Conservation (phyloP, 2,113 vertebrate genomes). For the Thomomys bottae region DNA sequence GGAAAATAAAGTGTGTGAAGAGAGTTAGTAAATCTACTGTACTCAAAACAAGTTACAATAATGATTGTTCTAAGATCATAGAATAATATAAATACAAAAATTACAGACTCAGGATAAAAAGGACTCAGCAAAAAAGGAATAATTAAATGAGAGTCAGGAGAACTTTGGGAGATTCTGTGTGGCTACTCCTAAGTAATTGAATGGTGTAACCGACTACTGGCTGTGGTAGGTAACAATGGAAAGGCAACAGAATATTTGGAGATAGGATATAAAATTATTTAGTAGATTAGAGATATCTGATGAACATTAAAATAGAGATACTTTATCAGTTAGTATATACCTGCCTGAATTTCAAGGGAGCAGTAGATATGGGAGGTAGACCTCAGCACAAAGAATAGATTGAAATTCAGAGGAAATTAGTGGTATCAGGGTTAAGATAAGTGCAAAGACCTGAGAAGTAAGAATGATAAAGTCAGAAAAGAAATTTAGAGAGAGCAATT, state of each 20-base stretch:
- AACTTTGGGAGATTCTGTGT: not conserved
- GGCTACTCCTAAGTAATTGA: too few relatives aligned
- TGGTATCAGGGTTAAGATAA: too few relatives aligned
- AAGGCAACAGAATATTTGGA: not conserved
- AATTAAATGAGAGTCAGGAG: not conserved
- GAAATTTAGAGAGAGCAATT: too few relatives aligned
- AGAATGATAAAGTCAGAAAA: too few relatives aligned
- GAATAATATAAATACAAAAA: not conserved
- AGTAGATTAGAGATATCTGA: not conserved
- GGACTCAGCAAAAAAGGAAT: not conserved
- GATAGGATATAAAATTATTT: not conserved
- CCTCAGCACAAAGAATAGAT: not conserved
- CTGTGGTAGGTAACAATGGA: not conserved
- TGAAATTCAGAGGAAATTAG: not conserved
- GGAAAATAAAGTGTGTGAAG: too few relatives aligned
- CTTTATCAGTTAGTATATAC: not conserved
- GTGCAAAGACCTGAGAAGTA: too few relatives aligned
- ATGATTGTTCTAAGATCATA: not conserved
- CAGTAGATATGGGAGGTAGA: not conserved
- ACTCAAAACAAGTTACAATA: not conserved
- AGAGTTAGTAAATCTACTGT: not conserved
- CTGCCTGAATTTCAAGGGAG: not conserved
- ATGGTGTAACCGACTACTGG: not conserved
- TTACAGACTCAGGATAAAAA: not conserved
- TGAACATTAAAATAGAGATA: not conserved